Percentiles rank a stretch among this genome's conserved stretches.
Evolutionary conservation across 2,797 vertebrate genomes (phyloP).

Genomic region (Phataginus tricuspis): DNA sequence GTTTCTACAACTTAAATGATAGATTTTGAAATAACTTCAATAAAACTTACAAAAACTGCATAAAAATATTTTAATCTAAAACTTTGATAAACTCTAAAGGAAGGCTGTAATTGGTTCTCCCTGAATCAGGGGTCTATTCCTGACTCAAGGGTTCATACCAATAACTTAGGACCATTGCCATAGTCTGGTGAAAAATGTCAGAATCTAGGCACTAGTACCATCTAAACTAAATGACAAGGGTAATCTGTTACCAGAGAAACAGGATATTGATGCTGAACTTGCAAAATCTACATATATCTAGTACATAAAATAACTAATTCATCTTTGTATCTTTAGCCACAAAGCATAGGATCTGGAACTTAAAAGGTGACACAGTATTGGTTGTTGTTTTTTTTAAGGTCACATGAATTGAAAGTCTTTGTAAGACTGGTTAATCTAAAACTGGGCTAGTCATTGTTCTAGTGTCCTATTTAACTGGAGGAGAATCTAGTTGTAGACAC

Average conservation of each 20-base stretch:
- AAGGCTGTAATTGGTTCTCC: neutral
- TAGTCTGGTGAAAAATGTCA: neutral
- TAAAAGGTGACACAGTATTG: neutral
- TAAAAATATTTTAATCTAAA: neutral
- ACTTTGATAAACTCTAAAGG: neutral
- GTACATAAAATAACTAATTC: neutral
- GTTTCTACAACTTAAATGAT: neutral
- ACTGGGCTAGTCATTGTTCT: neutral
- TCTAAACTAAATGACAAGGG: neutral
- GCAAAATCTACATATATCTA: neutral
- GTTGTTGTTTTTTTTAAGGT: neutral
- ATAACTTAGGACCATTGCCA: neutral
- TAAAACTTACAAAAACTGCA: neutral
- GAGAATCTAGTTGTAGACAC: neutral
- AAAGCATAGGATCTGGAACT: neutral
- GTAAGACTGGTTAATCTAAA: neutral
- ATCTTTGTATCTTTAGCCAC: neutral
- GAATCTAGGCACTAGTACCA: neutral
- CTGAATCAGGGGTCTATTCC: neutral
- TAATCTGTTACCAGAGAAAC: neutral
- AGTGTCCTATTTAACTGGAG: neutral
- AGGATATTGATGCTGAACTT: neutral
- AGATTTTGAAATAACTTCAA: neutral
- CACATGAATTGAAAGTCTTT: neutral
- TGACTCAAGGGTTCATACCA: neutral